phyloP scores from a whole-genome alignment of 1,140 invertebrate genomes.

The Leptoteleia sp. region DNA sequence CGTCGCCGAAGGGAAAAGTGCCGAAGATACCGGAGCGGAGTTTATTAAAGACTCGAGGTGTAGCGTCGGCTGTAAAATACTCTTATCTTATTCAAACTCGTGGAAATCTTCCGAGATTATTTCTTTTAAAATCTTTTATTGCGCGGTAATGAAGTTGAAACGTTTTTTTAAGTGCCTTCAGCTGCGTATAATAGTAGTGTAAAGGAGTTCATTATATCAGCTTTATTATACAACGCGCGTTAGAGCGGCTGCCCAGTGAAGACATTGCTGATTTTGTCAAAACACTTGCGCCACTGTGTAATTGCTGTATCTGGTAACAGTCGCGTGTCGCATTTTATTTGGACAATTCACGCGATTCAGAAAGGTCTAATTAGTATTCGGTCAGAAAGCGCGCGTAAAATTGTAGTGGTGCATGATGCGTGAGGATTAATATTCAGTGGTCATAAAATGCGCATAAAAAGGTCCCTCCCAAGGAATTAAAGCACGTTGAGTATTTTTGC shows the following conservation, averaged over 20 bases:
- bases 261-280: slow-evolving; percentile 44
- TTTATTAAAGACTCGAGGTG: slow-evolving; percentile 48
- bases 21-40: slow-evolving; percentile 28
- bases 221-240: slow-evolving; percentile 40
- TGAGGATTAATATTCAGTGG: slow-evolving; percentile 26
- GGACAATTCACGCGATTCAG: slow-evolving; percentile 3
- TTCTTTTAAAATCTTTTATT: slow-evolving; percentile 64
- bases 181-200: slow-evolving; percentile 63
- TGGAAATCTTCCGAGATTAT: slow-evolving; percentile 58
- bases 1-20: slow-evolving; percentile 11
- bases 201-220: slow-evolving; percentile 55
- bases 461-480: slow-evolving; percentile 20
- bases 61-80: slow-evolving; percentile 48
- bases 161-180: slow-evolving; percentile 54
- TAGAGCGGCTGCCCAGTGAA: slow-evolving; percentile 1
- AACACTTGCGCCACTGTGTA: slow-evolving; percentile 35
- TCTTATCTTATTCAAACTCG: slow-evolving; percentile 62
- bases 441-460: slow-evolving; percentile 32
- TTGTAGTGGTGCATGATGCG: slow-evolving; percentile 11
- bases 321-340: slow-evolving; percentile 11
- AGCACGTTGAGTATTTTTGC: slow-evolving; percentile 28
- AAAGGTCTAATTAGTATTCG: slow-evolving; percentile 23
- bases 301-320: slow-evolving; percentile 9
- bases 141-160: slow-evolving; percentile 64
- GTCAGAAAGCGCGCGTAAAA: slow-evolving; percentile 24